Percentiles rank a stretch among this genome's conserved stretches.
These are phyloP conservation scores for Saccopteryx bilineata DNA, from an alignment of 2,113 vertebrate genomes.

Conservation along the genomic window DNA sequence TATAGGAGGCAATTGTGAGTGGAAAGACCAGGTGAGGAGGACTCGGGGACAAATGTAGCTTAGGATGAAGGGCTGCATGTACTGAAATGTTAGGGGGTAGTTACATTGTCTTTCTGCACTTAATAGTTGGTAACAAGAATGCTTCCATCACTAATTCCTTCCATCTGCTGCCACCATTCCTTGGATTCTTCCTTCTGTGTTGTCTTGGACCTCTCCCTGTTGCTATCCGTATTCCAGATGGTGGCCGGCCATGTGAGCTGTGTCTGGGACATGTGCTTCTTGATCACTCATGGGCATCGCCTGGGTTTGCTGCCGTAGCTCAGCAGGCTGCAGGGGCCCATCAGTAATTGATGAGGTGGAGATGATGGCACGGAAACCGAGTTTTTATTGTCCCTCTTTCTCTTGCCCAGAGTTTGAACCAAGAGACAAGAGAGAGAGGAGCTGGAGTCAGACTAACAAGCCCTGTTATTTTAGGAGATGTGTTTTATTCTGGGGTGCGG, in stretches of 20 bases:
- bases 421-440: not conserved
- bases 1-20: not conserved
- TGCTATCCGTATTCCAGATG: conserved; percentile 76
- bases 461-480: not conserved
- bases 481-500: not conserved
- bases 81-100: conserved; percentile 18
- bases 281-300: not conserved
- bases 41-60: not conserved
- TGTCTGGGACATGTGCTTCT: not conserved
- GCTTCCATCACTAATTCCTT: conserved; percentile 66
- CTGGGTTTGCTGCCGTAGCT: not conserved
- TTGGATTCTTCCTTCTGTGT: conserved; percentile 68
- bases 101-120: conserved; percentile 16
- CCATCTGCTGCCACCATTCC: conserved; percentile 66
- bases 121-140: conserved; percentile 32
- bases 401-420: conserved; percentile 21
- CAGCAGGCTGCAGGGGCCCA: not conserved
- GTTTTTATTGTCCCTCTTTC: conserved; percentile 1
- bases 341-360: not conserved
- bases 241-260: conserved; percentile 29
- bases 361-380: not conserved
- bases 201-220: conserved; percentile 33
- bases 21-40: not conserved
- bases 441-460: not conserved
- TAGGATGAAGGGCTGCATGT: not conserved